Conservation (phyloP, 2,797 vertebrate species). For the Sorex maritimensis region DNA sequence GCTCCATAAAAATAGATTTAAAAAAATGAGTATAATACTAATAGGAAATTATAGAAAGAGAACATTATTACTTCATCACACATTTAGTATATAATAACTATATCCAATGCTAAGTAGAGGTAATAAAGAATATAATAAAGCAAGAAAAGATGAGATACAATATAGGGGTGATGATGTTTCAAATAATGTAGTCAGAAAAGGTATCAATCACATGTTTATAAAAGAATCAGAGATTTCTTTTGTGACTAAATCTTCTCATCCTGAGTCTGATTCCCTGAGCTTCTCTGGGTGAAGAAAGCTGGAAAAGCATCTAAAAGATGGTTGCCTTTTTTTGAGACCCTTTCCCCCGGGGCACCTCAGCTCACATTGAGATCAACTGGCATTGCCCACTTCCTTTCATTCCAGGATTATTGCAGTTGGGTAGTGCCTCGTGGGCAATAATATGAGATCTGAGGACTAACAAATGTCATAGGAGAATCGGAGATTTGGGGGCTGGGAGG, state of each 20-base stretch:
- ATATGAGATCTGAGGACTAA: neutral
- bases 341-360: neutral
- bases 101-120: neutral
- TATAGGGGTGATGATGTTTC: neutral
- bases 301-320: neutral
- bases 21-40: too few relatives aligned
- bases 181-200: neutral
- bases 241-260: neutral
- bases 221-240: conserved; percentile 1
- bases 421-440: neutral
- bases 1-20: too few relatives aligned
- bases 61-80: neutral
- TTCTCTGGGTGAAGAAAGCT: neutral
- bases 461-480: neutral
- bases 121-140: neutral
- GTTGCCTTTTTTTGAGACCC: neutral
- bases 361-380: neutral
- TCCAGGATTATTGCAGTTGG: neutral
- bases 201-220: neutral
- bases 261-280: neutral
- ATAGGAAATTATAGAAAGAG: too few relatives aligned
- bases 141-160: neutral
- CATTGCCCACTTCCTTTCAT: neutral
- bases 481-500: neutral
- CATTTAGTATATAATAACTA: neutral